phyloP scores from a whole-genome alignment of 2,888 invertebrate genomes.

The Steinernema scapterisci region DNA sequence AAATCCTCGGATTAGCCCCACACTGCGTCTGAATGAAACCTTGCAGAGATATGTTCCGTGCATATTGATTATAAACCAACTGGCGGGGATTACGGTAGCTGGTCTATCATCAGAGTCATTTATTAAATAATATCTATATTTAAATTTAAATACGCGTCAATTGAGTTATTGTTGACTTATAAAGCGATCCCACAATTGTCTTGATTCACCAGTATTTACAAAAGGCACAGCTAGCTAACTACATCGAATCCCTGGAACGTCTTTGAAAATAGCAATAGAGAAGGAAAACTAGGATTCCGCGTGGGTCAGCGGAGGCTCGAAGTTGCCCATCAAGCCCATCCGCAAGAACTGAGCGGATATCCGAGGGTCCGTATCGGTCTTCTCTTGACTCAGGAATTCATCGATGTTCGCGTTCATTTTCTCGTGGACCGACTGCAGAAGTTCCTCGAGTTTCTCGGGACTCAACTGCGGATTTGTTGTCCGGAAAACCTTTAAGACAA shows the following conservation, averaged over 20 bases:
- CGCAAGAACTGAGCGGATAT: background rate
- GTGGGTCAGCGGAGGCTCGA: slow-evolving; percentile 12
- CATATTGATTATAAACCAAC: too few relatives aligned
- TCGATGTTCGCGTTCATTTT: background rate
- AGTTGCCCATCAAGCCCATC: background rate
- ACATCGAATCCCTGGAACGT: slow-evolving; percentile 29
- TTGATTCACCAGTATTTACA: slow-evolving; percentile 27
- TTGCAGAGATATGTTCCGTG: too few relatives aligned
- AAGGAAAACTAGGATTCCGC: background rate
- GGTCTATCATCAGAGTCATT: too few relatives aligned
- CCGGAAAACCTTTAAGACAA: background rate
- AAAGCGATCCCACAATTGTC: slow-evolving; percentile 12
- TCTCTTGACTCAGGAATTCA: background rate
- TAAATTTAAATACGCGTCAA: too few relatives aligned
- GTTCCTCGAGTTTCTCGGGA: background rate
- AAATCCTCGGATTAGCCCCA: too few relatives aligned
- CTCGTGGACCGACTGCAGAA: background rate
- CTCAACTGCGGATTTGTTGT: background rate
- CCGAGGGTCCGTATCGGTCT: background rate
- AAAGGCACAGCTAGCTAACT: slow-evolving; percentile 19
- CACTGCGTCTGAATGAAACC: too few relatives aligned
- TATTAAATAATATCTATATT: too few relatives aligned
- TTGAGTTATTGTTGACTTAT: background rate
- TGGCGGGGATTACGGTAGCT: too few relatives aligned
- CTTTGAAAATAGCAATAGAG: background rate